Percentiles rank a stretch among this genome's conserved stretches.
These are phyloP conservation scores for Hemicrepidius hirtus DNA, from an alignment of 2,888 invertebrate genomes.

Conservation along the genomic window DNA sequence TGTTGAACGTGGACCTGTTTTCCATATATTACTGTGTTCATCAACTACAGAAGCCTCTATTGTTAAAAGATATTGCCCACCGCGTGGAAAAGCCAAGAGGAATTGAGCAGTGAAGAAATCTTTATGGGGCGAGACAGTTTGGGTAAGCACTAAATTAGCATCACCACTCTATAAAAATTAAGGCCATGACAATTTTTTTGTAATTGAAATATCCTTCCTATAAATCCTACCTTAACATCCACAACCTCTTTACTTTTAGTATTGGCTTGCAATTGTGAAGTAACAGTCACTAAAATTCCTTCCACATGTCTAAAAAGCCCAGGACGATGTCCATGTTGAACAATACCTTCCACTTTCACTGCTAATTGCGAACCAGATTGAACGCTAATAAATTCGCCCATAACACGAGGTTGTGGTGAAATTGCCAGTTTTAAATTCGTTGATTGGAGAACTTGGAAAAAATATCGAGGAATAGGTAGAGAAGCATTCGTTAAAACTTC, in stretches of 20 bases:
- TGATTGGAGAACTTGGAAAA: constrained; percentile 90
- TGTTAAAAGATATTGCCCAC: constrained; percentile 84
- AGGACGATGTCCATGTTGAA: constrained; percentile 82
- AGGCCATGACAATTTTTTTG: too few relatives aligned
- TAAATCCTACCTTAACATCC: constrained; percentile 68
- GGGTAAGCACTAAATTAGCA: constrained; percentile 76
- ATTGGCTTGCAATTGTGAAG: constrained; percentile 76
- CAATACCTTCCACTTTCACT: constrained; percentile 94
- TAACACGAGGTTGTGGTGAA: constrained; percentile 85
- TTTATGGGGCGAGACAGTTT: constrained; percentile 91
- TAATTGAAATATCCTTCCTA: too few relatives aligned
- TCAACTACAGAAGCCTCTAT: constrained; percentile 92
- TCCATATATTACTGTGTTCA: constrained; percentile 89
- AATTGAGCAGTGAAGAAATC: constrained; percentile 97
- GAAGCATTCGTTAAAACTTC: constrained; percentile 79
- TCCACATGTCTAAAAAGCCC: constrained; percentile 83
- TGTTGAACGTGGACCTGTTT: constrained; percentile 88
- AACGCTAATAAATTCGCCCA: constrained; percentile 89
- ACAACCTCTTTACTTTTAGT: constrained; percentile 67
- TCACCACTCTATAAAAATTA: constrained; percentile 68
- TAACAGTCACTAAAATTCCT: constrained; percentile 82
- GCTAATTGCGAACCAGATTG: constrained; percentile 90
- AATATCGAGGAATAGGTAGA: constrained; percentile 83
- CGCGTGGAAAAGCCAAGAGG: constrained; percentile 82
- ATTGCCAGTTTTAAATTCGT: constrained; percentile 88